Evolutionary conservation across 2,113 vertebrate genomes (phyloP), one percentile per base, ranked within the genome.

Genomic region (Hippocampus comes): DNA sequence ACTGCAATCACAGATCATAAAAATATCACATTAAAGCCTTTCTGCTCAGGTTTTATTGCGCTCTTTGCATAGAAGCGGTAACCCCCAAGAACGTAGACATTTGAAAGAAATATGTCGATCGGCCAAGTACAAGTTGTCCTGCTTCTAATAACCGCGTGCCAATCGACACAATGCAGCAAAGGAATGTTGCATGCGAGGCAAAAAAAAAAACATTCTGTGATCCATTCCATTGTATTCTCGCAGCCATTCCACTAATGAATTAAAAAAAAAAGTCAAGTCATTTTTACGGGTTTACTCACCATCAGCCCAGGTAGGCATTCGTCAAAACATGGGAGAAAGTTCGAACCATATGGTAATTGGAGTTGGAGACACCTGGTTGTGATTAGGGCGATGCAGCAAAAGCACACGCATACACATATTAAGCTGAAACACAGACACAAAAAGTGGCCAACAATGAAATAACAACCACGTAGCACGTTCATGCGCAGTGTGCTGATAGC

Each of bases 291-390:
- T 90, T 86, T 88, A 86, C 80, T 81, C 80, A 87, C 90, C 82
- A 82, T 80, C 79, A 86, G 86, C 78, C 65, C 82, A 89, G 89
- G 89, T 91, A 93, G 91, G 91, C 90, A 86, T 91, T 84, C 86
- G 86, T 89, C 86, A 88, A 88, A 87, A 82, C 34, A 85, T 89
- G 74, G 80, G 79, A 55, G 82, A 9, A 73, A 93, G 93, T 92
- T 92, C 88, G 79, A 94, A 93, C 88, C 93, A 95, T 82, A 92
- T 94, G 94, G 89, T 89, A 83, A 91, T 92, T 87, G 88, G 74
- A 89, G 86, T 80, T 75, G 83, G 78, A 88, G 83, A 82, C 92
- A 93, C 88, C 86, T 93, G 92, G 80, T 79, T 85, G 81, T 87
- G 88, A 94, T 93, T 93, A 93, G 65, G 81, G 82, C 72, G 10